Conservation (phyloP, 2,113 vertebrate genomes). For the Poecile atricapillus region DNA sequence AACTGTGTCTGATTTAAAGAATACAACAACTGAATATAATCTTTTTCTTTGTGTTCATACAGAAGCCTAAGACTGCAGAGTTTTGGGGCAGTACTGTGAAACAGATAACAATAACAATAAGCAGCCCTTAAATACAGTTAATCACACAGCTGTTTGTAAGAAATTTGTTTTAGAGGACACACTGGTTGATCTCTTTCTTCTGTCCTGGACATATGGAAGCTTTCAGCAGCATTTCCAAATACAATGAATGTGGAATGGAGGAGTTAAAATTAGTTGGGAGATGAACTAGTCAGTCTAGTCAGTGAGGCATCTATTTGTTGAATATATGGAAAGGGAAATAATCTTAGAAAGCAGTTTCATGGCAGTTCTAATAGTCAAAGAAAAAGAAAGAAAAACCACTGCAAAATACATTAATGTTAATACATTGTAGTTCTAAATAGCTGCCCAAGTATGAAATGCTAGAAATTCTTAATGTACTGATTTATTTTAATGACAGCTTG, state of each 20-base stretch:
- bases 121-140: background rate
- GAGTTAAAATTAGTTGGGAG: background rate
- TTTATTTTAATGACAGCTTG: conserved; percentile 46
- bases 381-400: background rate
- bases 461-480: background rate
- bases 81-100: background rate
- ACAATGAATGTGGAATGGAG: conserved; percentile 57
- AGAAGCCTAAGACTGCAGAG: background rate
- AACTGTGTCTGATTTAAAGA: background rate
- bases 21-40: background rate
- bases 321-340: background rate
- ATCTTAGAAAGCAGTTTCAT: background rate
- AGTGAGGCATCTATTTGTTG: background rate
- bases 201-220: conserved; percentile 14
- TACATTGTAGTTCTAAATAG: background rate
- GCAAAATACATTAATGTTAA: background rate
- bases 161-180: background rate
- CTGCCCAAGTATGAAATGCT: background rate
- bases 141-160: background rate
- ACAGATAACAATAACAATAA: background rate
- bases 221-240: conserved; percentile 37
- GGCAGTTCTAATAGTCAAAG: background rate
- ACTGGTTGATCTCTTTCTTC: background rate
- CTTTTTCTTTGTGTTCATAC: background rate
- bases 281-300: conserved; percentile 36